phyloP scores from a whole-genome alignment of 2,113 vertebrate genomes.

The Hystrix cristata region DNA sequence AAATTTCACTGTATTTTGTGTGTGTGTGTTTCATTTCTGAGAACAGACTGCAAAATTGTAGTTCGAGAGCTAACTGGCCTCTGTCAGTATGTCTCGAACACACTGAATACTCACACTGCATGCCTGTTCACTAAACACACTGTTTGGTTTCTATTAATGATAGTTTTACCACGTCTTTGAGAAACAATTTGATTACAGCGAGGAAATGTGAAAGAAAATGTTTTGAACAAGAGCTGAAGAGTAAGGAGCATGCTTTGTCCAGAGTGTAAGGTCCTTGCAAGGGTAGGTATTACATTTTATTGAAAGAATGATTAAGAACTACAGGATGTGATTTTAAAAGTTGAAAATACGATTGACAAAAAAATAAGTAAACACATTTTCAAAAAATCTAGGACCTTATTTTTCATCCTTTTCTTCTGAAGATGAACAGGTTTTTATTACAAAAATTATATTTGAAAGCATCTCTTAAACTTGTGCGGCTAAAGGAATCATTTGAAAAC shows the following conservation, averaged over 20 bases:
- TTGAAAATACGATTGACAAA: conserved; percentile 3
- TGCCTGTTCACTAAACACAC: not conserved
- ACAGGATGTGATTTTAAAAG: not conserved
- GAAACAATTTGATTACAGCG: not conserved
- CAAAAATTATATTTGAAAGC: conserved; percentile 52
- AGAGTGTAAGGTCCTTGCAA: not conserved
- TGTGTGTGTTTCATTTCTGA: not conserved
- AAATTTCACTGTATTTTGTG: not conserved
- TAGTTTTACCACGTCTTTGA: not conserved
- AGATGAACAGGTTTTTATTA: not conserved
- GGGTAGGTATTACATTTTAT: not conserved
- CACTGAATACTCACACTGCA: not conserved
- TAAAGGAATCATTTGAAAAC: conserved; percentile 49
- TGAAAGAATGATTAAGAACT: conserved; percentile 45
- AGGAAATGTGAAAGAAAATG: not conserved
- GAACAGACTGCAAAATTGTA: conserved; percentile 31
- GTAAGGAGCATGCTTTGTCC: not conserved
- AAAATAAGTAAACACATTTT: conserved; percentile 25
- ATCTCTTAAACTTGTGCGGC: conserved; percentile 32
- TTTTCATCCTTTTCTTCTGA: conserved; percentile 35
- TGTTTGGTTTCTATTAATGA: conserved; percentile 8
- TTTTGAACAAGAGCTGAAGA: not conserved
- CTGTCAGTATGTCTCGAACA: not conserved
- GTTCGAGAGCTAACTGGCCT: not conserved
- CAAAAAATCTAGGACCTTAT: not conserved